phyloP scores from a whole-genome alignment of 2,797 vertebrate species.

The Etheostoma nigrum region DNA sequence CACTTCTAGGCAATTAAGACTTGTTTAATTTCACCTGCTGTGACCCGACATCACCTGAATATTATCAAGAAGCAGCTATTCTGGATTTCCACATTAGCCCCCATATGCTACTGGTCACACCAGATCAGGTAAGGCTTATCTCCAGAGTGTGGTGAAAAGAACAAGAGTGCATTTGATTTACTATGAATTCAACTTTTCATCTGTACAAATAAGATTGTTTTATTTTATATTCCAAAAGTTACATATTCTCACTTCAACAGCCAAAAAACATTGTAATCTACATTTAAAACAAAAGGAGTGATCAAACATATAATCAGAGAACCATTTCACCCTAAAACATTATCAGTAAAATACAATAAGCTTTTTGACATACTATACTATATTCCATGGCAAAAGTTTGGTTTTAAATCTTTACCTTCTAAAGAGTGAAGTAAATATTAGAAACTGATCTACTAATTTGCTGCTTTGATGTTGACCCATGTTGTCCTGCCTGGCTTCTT shows the following conservation, averaged over 20 bases:
- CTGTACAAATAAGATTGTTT: neutral
- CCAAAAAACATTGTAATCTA: neutral
- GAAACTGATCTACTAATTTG: neutral
- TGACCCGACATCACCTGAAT: conserved; percentile 41
- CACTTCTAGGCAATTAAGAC: conserved; percentile 39
- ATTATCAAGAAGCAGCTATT: conserved; percentile 49
- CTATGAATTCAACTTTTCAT: neutral
- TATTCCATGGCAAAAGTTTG: neutral
- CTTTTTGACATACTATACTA: too few relatives aligned
- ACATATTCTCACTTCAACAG: neutral
- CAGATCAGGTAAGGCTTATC: neutral
- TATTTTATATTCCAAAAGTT: neutral
- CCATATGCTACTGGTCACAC: neutral
- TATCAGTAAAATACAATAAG: neutral
- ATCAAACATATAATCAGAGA: neutral
- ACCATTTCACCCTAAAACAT: neutral
- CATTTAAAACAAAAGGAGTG: neutral
- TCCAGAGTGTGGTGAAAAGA: neutral
- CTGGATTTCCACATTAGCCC: conserved; percentile 31
- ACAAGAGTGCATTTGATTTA: neutral
- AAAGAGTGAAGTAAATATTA: conserved; percentile 4
- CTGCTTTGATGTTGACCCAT: conserved; percentile 55
- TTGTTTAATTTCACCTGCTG: conserved; percentile 51
- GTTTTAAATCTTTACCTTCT: neutral
- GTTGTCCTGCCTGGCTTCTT: conserved; percentile 33